Conservation (phyloP, 2,797 vertebrate species). For the Gallinago stenura region DNA sequence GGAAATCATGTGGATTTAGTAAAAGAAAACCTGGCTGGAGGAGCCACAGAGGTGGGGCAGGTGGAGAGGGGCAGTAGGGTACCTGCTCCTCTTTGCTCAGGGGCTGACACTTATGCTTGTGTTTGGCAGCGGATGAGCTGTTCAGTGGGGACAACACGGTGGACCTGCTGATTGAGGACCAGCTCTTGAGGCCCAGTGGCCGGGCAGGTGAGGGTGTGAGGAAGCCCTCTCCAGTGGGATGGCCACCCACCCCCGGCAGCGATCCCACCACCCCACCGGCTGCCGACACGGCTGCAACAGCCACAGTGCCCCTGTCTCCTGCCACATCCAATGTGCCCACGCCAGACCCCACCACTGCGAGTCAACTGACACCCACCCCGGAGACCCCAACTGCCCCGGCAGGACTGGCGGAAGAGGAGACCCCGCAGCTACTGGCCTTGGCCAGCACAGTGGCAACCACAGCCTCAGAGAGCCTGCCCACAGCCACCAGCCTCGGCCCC, state of each 20-base stretch:
- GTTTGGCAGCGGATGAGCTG: constrained; percentile 86
- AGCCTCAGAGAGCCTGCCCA: not conserved
- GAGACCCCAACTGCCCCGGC: rapidly evolving
- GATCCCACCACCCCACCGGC: not conserved
- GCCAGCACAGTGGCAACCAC: not conserved
- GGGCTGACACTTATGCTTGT: not conserved
- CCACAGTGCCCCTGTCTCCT: not conserved
- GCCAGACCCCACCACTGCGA: rapidly evolving
- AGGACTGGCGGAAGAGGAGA: not conserved
- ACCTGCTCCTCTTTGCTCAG: rapidly evolving
- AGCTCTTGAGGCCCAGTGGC: constrained; percentile 87
- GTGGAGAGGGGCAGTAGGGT: rapidly evolving
- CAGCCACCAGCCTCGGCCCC: not conserved
- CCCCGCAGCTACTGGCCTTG: not conserved
- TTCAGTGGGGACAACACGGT: constrained; percentile 89
- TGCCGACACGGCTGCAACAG: rapidly evolving
- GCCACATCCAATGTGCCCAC: not conserved
- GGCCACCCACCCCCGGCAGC: not conserved
- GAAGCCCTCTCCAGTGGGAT: constrained; percentile 59
- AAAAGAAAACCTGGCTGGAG: not conserved
- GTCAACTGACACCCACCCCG: rapidly evolving
- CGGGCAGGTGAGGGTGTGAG: not conserved
- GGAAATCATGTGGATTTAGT: not conserved
- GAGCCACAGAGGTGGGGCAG: not conserved
- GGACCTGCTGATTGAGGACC: constrained; percentile 89